Conservation (phyloP, 2,113 vertebrate species). For the Nothocercus julius region DNA sequence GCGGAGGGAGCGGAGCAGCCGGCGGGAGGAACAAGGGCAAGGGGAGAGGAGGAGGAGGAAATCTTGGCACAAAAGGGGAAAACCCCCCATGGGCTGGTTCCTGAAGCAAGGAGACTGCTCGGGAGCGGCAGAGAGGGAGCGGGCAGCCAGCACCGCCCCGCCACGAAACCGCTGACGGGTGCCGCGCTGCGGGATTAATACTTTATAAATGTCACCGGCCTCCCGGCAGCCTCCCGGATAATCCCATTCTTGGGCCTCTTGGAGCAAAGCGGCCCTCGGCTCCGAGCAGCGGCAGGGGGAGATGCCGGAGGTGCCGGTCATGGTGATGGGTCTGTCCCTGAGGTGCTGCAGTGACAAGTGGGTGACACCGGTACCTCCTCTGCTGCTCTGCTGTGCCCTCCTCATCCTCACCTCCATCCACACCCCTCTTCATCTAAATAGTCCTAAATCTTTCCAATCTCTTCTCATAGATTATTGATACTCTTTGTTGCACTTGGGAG, state of each 20-base stretch:
- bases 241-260: neutral
- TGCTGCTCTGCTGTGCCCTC: constrained; percentile 14
- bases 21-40: neutral
- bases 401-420: neutral
- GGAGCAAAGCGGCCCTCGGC: neutral
- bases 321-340: neutral
- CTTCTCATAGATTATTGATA: constrained; percentile 55
- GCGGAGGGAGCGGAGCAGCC: neutral
- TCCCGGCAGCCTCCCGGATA: constrained; percentile 1
- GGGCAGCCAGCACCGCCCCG: neutral
- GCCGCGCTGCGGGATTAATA: constrained; percentile 42
- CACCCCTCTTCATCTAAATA: neutral
- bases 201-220: constrained; percentile 59
- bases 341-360: neutral
- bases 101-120: neutral
- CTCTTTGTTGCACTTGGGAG: constrained; percentile 42
- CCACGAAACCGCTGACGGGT: neutral
- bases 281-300: too few species aligned
- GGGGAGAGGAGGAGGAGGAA: neutral
- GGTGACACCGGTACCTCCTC: neutral
- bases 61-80: neutral
- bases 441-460: constrained; percentile 19
- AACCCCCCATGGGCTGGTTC: neutral
- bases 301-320: fast-evolving
- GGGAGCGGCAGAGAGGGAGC: neutral